These are phyloP conservation scores for Volucella zonaria DNA, from an alignment of 2,888 invertebrate species.

Conservation along the genomic window DNA sequence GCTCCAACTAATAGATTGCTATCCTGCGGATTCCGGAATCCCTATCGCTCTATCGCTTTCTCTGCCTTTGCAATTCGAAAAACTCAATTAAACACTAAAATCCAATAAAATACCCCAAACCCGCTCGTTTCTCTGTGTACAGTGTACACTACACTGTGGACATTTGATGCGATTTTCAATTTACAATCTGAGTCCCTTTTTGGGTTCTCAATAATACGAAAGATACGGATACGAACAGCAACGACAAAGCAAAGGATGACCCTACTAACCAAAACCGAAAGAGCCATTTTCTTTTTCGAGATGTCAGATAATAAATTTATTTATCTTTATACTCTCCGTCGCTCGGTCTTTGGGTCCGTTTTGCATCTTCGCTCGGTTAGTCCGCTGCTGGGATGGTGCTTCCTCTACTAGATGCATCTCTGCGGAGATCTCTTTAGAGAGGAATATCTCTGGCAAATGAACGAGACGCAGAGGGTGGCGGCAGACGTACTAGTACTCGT, in stretches of 20 bases:
- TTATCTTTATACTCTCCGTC: constrained; percentile 42
- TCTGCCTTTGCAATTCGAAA: constrained; percentile 48
- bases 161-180: constrained; percentile 73
- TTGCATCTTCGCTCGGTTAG: constrained; percentile 58
- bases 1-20: constrained; percentile 41
- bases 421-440: constrained; percentile 35
- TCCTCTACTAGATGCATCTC: constrained; percentile 52
- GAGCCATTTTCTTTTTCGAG: constrained; percentile 67
- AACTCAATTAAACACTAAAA: constrained; percentile 72
- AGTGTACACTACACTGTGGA: constrained; percentile 62
- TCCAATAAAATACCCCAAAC: constrained; percentile 67
- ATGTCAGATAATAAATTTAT: constrained; percentile 73
- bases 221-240: not conserved
- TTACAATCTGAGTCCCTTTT: constrained; percentile 50
- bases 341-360: constrained; percentile 31
- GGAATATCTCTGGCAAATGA: constrained; percentile 44
- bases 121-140: constrained; percentile 14
- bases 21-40: constrained; percentile 8
- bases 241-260: constrained; percentile 42
- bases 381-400: not conserved
- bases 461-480: constrained; percentile 24
- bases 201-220: no score
- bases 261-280: constrained; percentile 59
- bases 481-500: not conserved
- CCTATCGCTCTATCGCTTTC: not conserved